phyloP scores from a whole-genome alignment of 2,888 invertebrate species.

The Dexiosoma caninum region DNA sequence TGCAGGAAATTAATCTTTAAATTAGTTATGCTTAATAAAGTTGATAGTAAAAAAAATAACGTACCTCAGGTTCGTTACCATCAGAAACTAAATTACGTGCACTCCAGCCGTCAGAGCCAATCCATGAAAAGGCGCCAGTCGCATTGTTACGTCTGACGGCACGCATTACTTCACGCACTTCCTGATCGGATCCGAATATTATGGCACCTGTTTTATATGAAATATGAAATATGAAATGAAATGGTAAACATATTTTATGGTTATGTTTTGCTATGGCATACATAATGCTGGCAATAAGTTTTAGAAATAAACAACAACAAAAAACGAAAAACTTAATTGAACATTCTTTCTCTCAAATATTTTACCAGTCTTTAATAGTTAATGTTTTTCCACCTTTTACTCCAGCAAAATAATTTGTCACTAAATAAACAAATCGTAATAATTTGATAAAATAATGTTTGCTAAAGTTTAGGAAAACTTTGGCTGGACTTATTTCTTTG shows the following conservation, averaged over 20 bases:
- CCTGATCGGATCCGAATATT: conserved; percentile 97
- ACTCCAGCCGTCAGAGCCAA: conserved; percentile 98
- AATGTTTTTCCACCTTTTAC: not conserved
- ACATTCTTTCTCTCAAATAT: not conserved
- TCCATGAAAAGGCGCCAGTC: conserved; percentile 95
- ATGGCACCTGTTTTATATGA: conserved; percentile 86
- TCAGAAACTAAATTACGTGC: conserved; percentile 91
- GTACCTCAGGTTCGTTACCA: conserved; percentile 89
- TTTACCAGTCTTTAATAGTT: conserved; percentile 4
- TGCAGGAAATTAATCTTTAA: not conserved
- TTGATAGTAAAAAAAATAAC: not conserved
- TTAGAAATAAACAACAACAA: not conserved
- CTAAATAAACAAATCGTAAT: not conserved
- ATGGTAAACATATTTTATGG: not conserved
- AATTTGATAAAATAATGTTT: not conserved
- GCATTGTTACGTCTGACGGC: conserved; percentile 92
- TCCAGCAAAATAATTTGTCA: not conserved
- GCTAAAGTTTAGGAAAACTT: not conserved
- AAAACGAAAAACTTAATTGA: too few species aligned
- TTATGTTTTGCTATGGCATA: not conserved
- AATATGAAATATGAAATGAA: not conserved
- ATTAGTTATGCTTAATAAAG: not conserved
- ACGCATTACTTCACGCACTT: conserved; percentile 96
- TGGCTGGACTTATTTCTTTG: not conserved
- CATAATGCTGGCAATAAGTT: not conserved